These are phyloP conservation scores for Collichthys lucidus DNA, from an alignment of 2,113 vertebrate species.

Conservation along the genomic window DNA sequence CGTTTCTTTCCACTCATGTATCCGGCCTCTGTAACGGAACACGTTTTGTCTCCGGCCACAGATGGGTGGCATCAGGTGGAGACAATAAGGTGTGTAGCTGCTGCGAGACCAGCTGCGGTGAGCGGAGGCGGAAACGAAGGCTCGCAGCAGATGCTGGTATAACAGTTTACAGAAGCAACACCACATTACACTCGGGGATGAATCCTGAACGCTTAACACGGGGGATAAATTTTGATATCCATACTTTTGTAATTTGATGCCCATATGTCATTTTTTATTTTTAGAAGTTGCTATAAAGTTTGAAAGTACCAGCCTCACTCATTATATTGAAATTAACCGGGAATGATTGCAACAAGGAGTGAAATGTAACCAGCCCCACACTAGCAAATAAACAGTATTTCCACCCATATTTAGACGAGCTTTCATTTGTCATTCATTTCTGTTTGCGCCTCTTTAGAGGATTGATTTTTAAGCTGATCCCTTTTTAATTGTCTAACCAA, in stretches of 20 bases:
- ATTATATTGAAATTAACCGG: background rate
- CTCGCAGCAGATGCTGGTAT: constrained; percentile 49
- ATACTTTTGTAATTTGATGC: background rate
- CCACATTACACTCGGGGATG: constrained; percentile 21
- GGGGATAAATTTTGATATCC: background rate
- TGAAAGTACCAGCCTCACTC: background rate
- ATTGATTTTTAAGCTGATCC: constrained; percentile 43
- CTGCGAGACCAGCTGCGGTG: constrained; percentile 72
- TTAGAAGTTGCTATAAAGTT: too few relatives aligned
- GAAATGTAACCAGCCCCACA: background rate
- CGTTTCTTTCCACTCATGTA: background rate
- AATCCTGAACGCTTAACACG: background rate
- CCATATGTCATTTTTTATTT: background rate
- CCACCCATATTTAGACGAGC: constrained; percentile 36
- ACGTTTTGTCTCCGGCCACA: constrained; percentile 23
- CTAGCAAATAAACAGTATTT: background rate
- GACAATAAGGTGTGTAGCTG: constrained; percentile 79
- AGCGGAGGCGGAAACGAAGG: constrained; percentile 50
- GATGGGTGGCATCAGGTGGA: constrained; percentile 80
- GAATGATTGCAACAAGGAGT: background rate
- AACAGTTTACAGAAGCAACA: constrained; percentile 4
- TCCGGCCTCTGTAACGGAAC: background rate
- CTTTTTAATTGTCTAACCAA: constrained; percentile 54
- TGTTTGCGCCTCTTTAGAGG: constrained; percentile 37
- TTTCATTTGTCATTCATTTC: constrained; percentile 29